Evolutionary conservation across 2,888 invertebrate species (phyloP).

Genomic region (Mesochorus sp.): DNA sequence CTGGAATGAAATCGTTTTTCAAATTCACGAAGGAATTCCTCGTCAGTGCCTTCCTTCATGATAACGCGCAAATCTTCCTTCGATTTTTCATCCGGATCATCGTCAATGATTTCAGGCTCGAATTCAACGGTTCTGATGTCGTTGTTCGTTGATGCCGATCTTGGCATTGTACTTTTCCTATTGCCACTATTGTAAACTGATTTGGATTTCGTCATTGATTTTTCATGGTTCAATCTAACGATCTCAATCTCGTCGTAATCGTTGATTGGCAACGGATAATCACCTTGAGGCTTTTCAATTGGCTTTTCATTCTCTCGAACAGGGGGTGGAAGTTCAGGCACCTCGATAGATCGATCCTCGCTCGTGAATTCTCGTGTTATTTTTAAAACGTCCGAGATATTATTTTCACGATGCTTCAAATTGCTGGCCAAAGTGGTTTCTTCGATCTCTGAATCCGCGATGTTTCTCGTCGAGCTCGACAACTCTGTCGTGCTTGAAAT

Average conservation of each 20-base stretch:
- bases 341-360: conserved; percentile 32
- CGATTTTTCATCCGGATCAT: conserved; percentile 28
- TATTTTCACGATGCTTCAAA: background rate
- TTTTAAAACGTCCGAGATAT: conserved; percentile 44
- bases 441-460: background rate
- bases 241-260: conserved; percentile 82
- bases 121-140: conserved; percentile 55
- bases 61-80: conserved; percentile 70
- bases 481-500: background rate
- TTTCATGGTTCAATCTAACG: conserved; percentile 79
- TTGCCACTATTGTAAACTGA: conserved; percentile 65
- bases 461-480: background rate
- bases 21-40: conserved; percentile 74
- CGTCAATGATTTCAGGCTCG: conserved; percentile 41
- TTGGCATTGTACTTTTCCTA: conserved; percentile 46
- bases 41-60: conserved; percentile 72
- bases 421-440: background rate
- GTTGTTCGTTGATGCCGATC: conserved; percentile 59
- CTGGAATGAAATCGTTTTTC: conserved; percentile 70
- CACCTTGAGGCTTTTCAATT: conserved; percentile 79
- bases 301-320: conserved; percentile 7
- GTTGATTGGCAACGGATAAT: conserved; percentile 80
- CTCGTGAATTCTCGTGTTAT: conserved; percentile 60
- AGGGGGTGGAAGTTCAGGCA: background rate
- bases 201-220: conserved; percentile 73